Conservation (phyloP, 1,140 invertebrate species). For the Trachymyrmex septentrionalis region DNA sequence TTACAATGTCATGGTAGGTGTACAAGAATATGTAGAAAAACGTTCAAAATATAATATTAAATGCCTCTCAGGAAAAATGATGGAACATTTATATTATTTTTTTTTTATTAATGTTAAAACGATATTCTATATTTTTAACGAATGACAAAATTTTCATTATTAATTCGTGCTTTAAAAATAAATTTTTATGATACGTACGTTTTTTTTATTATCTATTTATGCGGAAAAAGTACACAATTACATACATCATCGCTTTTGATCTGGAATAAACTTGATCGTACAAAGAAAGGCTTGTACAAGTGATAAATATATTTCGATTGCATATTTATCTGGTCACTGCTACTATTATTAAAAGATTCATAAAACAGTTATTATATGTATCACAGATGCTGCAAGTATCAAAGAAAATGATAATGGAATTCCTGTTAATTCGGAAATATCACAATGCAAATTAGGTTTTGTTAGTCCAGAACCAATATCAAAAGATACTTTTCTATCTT, state of each 20-base stretch:
- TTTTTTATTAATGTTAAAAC: neutral
- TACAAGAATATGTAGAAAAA: neutral
- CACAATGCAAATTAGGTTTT: conserved; percentile 61
- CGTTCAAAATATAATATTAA: neutral
- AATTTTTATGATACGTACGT: neutral
- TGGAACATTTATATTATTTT: neutral
- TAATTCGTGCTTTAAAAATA: neutral
- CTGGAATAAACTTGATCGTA: neutral
- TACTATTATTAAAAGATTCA: neutral
- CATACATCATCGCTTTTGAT: neutral
- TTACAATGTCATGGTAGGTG: conserved; percentile 60
- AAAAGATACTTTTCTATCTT: conserved; percentile 85
- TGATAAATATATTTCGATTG: neutral
- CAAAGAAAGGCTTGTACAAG: neutral
- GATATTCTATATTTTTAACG: neutral
- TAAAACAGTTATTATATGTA: neutral
- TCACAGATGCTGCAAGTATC: conserved; percentile 79
- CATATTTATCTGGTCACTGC: too few relatives aligned
- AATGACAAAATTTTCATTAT: neutral
- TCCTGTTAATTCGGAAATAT: conserved; percentile 65
- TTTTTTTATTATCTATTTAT: neutral
- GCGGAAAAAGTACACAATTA: neutral
- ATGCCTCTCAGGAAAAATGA: neutral
- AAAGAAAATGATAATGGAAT: conserved; percentile 71
- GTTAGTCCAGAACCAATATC: conserved; percentile 79